A percentile compares a stretch with the other conserved stretches of the same genome.
Evolutionary conservation across 2,888 invertebrate species (phyloP).

Genomic region (Chrysolina americana): DNA sequence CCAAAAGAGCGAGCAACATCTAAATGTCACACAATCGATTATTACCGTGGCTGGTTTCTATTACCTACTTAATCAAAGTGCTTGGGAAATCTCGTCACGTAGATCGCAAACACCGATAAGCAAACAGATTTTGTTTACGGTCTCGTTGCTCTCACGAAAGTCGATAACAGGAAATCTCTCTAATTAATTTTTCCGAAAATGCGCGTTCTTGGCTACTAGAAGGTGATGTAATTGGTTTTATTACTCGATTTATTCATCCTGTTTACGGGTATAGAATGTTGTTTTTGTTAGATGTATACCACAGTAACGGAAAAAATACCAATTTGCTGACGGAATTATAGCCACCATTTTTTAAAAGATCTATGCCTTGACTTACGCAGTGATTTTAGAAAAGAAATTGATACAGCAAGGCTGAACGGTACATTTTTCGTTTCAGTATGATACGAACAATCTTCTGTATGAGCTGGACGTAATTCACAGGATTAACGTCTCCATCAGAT

Average conservation of each 20-base stretch:
- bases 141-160: slow-evolving; percentile 16
- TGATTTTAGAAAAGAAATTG: no score
- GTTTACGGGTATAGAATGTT: slow-evolving; percentile 9
- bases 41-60: slow-evolving; percentile 27
- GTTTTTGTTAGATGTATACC: not conserved
- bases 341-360: no score
- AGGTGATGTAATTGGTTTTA: not conserved
- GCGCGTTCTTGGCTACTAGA: not conserved
- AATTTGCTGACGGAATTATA: not conserved
- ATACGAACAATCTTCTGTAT: no score
- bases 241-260: slow-evolving; percentile 19
- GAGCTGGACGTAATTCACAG: no score
- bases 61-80: slow-evolving; percentile 31
- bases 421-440: no score
- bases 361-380: no score
- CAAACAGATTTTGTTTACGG: slow-evolving; percentile 28
- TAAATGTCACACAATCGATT: slow-evolving; percentile 57
- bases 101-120: not conserved
- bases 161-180: slow-evolving; percentile 30
- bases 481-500: no score
- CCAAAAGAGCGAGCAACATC: slow-evolving; percentile 59
- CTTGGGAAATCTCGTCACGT: slow-evolving; percentile 27
- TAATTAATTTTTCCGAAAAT: slow-evolving; percentile 30
- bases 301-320: not conserved
- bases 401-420: no score